Evolutionary conservation across 2,888 invertebrate species (phyloP).

Genomic region (Erebia palarica): DNA sequence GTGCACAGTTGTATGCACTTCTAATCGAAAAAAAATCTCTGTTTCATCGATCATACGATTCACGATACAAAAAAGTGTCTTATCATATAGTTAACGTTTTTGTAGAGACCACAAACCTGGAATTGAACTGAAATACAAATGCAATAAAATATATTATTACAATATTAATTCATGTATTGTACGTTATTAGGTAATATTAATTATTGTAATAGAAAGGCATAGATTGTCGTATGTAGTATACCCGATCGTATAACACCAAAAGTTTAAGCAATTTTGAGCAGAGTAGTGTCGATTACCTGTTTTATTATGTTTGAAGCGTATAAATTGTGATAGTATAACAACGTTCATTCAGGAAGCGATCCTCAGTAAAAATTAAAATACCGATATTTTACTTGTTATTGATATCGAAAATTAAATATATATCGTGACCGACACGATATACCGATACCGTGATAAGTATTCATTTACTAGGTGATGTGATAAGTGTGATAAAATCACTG

Average conservation of each 20-base stretch:
- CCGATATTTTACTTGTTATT: neutral
- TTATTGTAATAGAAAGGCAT: neutral
- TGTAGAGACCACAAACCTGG: slow-evolving; percentile 1
- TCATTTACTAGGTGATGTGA: no score
- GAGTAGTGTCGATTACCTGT: slow-evolving; percentile 1
- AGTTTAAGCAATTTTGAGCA: slow-evolving; percentile 9
- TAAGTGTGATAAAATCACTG: no score
- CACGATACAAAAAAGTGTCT: slow-evolving; percentile 8
- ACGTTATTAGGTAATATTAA: neutral
- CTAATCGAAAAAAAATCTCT: neutral
- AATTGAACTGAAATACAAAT: slow-evolving; percentile 17
- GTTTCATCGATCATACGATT: neutral
- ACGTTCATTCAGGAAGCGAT: neutral
- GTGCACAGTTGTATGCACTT: no score
- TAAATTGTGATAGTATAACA: slow-evolving; percentile 1
- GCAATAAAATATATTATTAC: slow-evolving; percentile 14
- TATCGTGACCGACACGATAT: neutral
- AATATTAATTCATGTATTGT: slow-evolving; percentile 4
- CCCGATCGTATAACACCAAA: slow-evolving; percentile 18
- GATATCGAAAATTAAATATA: neutral
- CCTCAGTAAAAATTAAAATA: neutral
- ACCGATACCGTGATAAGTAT: no score
- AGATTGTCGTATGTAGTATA: slow-evolving; percentile 8
- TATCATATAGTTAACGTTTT: neutral
- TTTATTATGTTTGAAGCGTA: neutral